Conservation (phyloP, 2,113 vertebrate species). For the Dasyurus viverrinus region DNA sequence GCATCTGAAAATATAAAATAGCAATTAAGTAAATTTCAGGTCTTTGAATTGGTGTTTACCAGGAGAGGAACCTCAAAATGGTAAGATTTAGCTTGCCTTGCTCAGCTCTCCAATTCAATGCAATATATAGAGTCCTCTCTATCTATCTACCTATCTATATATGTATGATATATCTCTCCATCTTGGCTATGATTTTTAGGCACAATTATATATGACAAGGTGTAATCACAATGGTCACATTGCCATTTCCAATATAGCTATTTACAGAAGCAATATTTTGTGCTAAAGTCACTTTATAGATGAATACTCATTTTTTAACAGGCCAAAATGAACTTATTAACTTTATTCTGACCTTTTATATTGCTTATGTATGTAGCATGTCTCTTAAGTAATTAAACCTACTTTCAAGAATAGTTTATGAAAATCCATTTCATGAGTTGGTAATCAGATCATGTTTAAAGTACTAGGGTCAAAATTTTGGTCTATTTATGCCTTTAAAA, state of each 20-base stretch:
- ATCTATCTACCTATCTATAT: neutral
- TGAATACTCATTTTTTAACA: neutral
- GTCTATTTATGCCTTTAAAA: conserved; percentile 1
- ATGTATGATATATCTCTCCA: no score
- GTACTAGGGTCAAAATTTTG: conserved; percentile 1
- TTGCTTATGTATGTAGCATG: neutral
- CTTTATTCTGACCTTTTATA: neutral
- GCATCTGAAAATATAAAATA: neutral
- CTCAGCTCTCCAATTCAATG: neutral
- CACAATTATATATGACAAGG: neutral
- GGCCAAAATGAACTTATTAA: neutral
- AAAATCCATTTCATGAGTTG: neutral
- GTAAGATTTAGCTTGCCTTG: neutral
- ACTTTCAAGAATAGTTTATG: neutral
- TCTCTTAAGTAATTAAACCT: conserved; percentile 14
- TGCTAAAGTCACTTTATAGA: neutral
- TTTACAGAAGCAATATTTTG: neutral
- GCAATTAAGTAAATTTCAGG: neutral
- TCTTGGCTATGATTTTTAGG: neutral
- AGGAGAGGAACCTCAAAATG: neutral
- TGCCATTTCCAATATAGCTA: neutral
- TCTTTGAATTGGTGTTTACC: neutral
- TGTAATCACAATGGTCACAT: neutral
- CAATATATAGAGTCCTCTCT: neutral
- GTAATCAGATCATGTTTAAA: neutral